Percentiles rank a stretch among this genome's conserved stretches.
Conservation (phyloP, 1,140 invertebrate species). For the Drosophila mayri region DNA sequence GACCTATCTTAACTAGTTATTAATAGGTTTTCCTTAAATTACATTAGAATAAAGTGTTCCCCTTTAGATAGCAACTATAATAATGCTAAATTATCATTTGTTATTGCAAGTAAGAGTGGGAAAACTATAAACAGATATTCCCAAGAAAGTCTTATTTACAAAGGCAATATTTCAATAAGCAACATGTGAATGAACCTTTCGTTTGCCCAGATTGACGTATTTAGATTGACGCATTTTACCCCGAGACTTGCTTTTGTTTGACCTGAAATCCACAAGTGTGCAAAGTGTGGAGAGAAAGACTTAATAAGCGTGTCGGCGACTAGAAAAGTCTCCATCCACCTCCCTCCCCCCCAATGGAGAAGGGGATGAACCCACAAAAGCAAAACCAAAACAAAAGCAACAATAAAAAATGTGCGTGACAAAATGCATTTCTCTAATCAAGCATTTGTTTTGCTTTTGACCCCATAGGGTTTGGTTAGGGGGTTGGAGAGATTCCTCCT, state of each 20-base stretch:
- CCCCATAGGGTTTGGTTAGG: slow-evolving; percentile 31
- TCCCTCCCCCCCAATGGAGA: neutral
- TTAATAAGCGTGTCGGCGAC: slow-evolving; percentile 51
- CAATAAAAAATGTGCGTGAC: slow-evolving; percentile 66
- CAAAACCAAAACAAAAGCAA: slow-evolving; percentile 19
- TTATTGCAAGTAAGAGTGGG: too few species aligned
- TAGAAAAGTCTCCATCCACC: slow-evolving; percentile 15
- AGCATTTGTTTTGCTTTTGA: slow-evolving; percentile 39
- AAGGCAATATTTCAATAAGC: slow-evolving; percentile 2
- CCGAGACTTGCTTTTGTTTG: slow-evolving; percentile 12
- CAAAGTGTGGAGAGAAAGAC: slow-evolving; percentile 27
- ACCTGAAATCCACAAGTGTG: slow-evolving; percentile 63
- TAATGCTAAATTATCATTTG: too few species aligned
- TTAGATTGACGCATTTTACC: slow-evolving; percentile 32
- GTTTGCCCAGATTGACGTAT: slow-evolving; percentile 13
- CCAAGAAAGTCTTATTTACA: neutral
- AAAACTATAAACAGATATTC: neutral
- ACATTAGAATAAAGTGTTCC: too few species aligned
- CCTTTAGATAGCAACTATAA: neutral
- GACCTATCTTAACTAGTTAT: too few species aligned
- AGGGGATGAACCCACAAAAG: slow-evolving; percentile 33
- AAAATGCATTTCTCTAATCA: slow-evolving; percentile 70
- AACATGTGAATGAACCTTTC: slow-evolving; percentile 20
- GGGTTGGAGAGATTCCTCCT: slow-evolving; percentile 7
- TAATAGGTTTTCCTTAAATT: too few species aligned